Evolutionary conservation across 2,888 invertebrate species (phyloP), one percentile per base, ranked within the genome.

Genomic region (Dendrolimus houi): DNA sequence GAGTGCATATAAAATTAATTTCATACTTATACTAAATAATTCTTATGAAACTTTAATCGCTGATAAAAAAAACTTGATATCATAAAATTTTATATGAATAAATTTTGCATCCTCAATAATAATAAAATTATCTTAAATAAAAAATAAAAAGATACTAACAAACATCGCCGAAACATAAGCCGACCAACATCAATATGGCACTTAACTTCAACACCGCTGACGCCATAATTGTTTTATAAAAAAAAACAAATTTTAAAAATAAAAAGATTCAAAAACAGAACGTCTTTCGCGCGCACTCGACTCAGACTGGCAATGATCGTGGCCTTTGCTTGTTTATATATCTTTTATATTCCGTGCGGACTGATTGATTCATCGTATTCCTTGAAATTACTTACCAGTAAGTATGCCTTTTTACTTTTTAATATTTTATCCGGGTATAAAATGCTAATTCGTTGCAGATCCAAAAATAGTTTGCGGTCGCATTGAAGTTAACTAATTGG

Each of bases 131-230:
- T 54, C 1, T 41, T 40, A 29, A 40, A 40, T 13, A 10, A 14
- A 53, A 56, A 47, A 59, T 56, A 55, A 61, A 60, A 60, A 60
- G 56, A 71, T 74, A 88, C 88, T 78, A 70, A 90, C 89, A 83
- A 55, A 83, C 79, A 81, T 87, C 86, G 58, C 83, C 89, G 56
- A 72, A 68, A 67, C 79, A 79, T 60, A 76, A 78, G 66, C 75
- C 81, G 61, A 85, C 65, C 64, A 89, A 72, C 77, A 88, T 69
- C 62, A 89, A 74, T 77, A 90, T 74, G 77, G 81, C 89, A 90
- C 89, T 82, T 64, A 90, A 83, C 81, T 79, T 87, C 59, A 88
- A 77, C 80, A 88, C 85, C 75, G 83, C 77, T 66, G 86, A 85
- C 75, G 85, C 78, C 89, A 89, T 88, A 59, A 68, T 67, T 76